These are phyloP conservation scores for Montifringilla adamsi DNA, from an alignment of 2,113 vertebrate species.

Conservation along the genomic window DNA sequence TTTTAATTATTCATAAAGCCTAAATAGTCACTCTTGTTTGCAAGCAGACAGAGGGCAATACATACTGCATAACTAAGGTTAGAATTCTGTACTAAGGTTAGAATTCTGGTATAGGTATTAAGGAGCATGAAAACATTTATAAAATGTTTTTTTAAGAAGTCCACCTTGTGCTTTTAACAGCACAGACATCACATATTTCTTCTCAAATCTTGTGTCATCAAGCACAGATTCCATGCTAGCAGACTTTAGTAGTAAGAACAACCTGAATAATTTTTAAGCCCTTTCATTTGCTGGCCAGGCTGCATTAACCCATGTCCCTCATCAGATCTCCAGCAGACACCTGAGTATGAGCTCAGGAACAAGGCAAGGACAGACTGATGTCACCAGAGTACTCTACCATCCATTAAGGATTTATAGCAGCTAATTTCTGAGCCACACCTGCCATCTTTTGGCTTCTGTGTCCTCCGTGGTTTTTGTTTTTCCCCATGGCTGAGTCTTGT, in stretches of 20 bases:
- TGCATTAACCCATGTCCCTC: not conserved
- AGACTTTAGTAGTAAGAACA: not conserved
- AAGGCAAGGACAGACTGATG: not conserved
- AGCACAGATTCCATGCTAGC: not conserved
- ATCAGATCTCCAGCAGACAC: not conserved
- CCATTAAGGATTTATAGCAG: not conserved
- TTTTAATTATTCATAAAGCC: not conserved
- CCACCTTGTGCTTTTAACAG: not conserved
- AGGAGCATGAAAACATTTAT: not conserved
- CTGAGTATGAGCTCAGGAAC: not conserved
- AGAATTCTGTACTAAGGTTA: not conserved
- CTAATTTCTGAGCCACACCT: rapidly evolving
- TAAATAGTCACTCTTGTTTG: not conserved
- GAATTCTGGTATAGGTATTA: not conserved
- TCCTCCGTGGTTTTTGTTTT: not conserved
- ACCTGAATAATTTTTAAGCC: not conserved
- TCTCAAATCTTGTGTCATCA: not conserved
- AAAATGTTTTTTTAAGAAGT: not conserved
- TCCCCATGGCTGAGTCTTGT: not conserved
- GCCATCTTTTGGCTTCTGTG: not conserved
- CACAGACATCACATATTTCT: not conserved
- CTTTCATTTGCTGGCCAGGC: not conserved
- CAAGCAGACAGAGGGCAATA: not conserved
- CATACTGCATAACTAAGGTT: not conserved
- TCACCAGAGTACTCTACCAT: not conserved